A percentile compares a stretch with the other conserved stretches of the same genome.
Evolutionary conservation across 1,140 invertebrate species (phyloP).

Genomic region (Bombyx mandarina): DNA sequence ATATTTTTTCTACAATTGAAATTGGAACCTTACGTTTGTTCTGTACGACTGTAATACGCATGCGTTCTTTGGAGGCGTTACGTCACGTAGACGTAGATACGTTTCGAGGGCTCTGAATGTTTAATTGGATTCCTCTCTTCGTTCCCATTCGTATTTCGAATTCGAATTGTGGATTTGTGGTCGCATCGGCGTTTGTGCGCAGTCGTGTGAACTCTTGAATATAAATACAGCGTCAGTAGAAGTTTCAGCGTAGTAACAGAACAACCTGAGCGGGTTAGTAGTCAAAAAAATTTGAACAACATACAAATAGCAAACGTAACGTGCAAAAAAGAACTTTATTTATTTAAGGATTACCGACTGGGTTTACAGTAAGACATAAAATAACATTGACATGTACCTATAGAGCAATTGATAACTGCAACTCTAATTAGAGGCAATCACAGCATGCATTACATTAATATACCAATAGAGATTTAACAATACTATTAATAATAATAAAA

Average conservation of each 20-base stretch:
- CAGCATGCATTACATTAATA: no score
- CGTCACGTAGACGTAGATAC: constrained; percentile 66
- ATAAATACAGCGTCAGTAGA: background rate
- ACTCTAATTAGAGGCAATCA: no score
- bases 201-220: constrained; percentile 24
- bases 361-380: no score
- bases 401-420: no score
- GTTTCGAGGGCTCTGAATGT: constrained; percentile 55
- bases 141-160: constrained; percentile 59
- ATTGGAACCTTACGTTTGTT: constrained; percentile 67
- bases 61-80: constrained; percentile 54
- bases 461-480: no score
- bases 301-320: no score
- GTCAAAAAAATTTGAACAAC: no score
- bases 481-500: no score
- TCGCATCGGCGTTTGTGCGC: constrained; percentile 33
- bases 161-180: constrained; percentile 53
- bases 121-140: constrained; percentile 61
- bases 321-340: no score
- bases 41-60: constrained; percentile 52
- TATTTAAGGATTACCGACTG: no score
- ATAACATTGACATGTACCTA: no score
- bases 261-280: no score
- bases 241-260: background rate
- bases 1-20: constrained; percentile 69